Percentiles rank a stretch among this genome's conserved stretches.
These are phyloP conservation scores for Congeria kusceri DNA, from an alignment of 2,888 invertebrate species.

Conservation along the genomic window DNA sequence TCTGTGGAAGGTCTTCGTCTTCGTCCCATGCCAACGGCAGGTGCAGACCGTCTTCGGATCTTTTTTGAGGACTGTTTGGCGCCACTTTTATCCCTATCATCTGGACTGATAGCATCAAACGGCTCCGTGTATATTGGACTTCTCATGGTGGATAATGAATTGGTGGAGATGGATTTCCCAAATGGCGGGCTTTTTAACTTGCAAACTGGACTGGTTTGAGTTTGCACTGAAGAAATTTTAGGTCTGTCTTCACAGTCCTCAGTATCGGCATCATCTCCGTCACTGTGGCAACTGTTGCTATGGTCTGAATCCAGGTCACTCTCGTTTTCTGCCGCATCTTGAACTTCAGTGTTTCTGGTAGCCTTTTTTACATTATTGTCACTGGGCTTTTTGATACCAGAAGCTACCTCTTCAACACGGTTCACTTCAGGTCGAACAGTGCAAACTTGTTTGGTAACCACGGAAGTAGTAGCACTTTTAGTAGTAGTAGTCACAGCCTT, in stretches of 20 bases:
- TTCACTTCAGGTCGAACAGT: neutral
- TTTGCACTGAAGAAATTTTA: conserved; percentile 54
- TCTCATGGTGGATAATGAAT: conserved; percentile 68
- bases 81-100: conserved; percentile 49
- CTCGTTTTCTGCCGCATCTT: conserved; percentile 45
- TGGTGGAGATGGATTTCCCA: conserved; percentile 58
- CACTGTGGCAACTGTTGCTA: conserved; percentile 41
- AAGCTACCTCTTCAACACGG: neutral
- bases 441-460: neutral
- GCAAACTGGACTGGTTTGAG: conserved; percentile 68
- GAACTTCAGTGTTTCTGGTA: conserved; percentile 19
- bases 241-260: conserved; percentile 50
- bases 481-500: neutral
- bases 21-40: conserved; percentile 55
- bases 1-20: conserved; percentile 36
- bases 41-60: conserved; percentile 74
- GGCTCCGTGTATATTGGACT: conserved; percentile 86
- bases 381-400: neutral
- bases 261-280: conserved; percentile 53
- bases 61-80: conserved; percentile 62
- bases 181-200: conserved; percentile 67
- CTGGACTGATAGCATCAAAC: conserved; percentile 78
- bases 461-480: too few relatives aligned
- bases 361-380: neutral
- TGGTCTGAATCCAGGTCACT: conserved; percentile 51